Conservation (phyloP, 2,113 vertebrate genomes). For the Salvator merianae region DNA sequence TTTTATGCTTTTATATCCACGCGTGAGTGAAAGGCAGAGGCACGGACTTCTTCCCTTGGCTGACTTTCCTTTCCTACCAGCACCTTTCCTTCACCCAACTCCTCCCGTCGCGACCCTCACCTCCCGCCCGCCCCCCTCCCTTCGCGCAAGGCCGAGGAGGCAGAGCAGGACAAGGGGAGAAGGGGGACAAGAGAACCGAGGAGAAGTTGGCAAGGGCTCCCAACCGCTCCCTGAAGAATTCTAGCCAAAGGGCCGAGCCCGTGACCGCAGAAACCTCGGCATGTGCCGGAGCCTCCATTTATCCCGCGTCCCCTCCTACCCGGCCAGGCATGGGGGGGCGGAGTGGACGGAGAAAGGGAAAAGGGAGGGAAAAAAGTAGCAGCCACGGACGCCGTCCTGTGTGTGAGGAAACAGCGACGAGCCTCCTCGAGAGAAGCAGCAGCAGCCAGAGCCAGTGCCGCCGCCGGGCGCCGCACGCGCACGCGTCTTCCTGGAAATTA, state of each 20-base stretch:
- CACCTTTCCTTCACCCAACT: background rate
- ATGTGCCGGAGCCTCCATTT: conserved; percentile 50
- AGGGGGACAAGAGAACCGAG: background rate
- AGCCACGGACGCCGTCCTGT: too few species aligned
- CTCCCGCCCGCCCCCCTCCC: background rate
- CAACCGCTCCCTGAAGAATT: conserved; percentile 20
- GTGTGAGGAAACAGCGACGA: conserved; percentile 13
- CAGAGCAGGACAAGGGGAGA: background rate
- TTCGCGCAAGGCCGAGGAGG: background rate
- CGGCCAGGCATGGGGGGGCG: conserved; percentile 53
- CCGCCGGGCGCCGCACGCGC: background rate
- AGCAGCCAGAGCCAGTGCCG: background rate
- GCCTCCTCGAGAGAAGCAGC: conserved; percentile 9
- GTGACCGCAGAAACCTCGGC: conserved; percentile 46
- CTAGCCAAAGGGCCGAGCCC: conserved; percentile 58
- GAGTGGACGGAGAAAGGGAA: conserved; percentile 21
- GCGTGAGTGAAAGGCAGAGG: background rate
- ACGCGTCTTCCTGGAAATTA: conserved; percentile 63
- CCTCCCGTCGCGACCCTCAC: background rate
- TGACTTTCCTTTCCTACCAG: too few species aligned
- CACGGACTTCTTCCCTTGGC: too few species aligned
- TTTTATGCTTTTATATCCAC: background rate
- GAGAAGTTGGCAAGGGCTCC: background rate
- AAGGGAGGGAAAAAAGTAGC: background rate
- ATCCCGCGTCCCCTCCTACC: conserved; percentile 41